Evolutionary conservation across 1,140 invertebrate species (phyloP).

Genomic region (Goniozus legneri): DNA sequence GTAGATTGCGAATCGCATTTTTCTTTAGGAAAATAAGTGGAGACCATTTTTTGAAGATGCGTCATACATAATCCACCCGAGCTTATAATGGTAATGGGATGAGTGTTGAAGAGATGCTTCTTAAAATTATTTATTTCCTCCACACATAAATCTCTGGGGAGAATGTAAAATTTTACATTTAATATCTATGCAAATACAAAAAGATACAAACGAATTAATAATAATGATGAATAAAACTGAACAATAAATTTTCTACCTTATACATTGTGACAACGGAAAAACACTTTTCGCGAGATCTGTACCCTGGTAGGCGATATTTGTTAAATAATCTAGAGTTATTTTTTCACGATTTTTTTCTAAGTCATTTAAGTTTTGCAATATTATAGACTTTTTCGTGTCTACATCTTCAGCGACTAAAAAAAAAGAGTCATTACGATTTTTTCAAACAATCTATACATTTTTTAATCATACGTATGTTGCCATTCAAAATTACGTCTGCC

Average conservation of each 20-base stretch:
- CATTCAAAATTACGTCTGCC: constrained; percentile 26
- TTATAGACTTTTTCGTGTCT: constrained; percentile 13
- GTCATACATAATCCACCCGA: constrained; percentile 22
- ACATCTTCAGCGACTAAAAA: constrained; percentile 21
- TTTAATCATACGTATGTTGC: constrained; percentile 18
- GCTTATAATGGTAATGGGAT: constrained; percentile 23
- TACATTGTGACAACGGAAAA: constrained; percentile 17
- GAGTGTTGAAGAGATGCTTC: constrained; percentile 18
- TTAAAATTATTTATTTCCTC: constrained; percentile 17
- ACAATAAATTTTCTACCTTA: no score
- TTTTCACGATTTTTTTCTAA: constrained; percentile 21
- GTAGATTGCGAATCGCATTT: no score
- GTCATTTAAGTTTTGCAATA: constrained; percentile 17
- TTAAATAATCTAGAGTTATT: constrained; percentile 30
- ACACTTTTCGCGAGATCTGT: constrained; percentile 25
- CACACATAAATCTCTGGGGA: constrained; percentile 16
- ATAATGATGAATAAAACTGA: background rate
- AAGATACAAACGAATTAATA: background rate
- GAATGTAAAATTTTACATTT: background rate
- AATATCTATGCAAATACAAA: background rate
- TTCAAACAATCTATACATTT: background rate
- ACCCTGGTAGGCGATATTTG: constrained; percentile 27
- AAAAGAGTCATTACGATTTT: background rate
- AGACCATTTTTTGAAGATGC: constrained; percentile 17
- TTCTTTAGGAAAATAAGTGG: constrained; percentile 6